phyloP scores from a whole-genome alignment of 2,113 vertebrate species.

The Tursiops truncatus region DNA sequence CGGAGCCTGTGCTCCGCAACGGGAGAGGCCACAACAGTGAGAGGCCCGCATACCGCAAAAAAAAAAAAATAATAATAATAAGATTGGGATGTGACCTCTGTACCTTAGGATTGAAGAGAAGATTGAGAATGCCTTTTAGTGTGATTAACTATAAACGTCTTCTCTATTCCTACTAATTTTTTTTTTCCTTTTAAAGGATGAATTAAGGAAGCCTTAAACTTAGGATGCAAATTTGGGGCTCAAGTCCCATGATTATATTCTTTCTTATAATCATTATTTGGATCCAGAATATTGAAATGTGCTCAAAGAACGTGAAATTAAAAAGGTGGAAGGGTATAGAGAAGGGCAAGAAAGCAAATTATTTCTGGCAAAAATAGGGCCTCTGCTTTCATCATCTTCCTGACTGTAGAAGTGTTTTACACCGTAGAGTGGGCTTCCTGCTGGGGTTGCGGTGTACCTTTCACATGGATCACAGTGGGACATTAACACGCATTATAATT shows the following conservation, averaged over 20 bases:
- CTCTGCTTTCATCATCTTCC: neutral
- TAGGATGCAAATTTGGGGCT: neutral
- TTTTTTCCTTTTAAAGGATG: neutral
- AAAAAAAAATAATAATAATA: neutral
- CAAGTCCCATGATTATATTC: slow-evolving; percentile 1
- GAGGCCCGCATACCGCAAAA: too few species aligned
- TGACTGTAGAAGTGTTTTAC: neutral
- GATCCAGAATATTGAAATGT: slow-evolving; percentile 19
- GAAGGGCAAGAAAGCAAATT: neutral
- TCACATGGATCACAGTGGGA: neutral
- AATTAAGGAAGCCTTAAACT: slow-evolving; percentile 36
- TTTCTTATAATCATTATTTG: slow-evolving; percentile 11
- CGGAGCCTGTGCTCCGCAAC: too few species aligned
- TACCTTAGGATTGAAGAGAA: neutral
- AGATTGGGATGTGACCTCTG: neutral
- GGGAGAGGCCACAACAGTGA: too few species aligned
- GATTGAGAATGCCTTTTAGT: slow-evolving; percentile 25
- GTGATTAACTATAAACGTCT: neutral
- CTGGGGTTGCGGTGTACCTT: neutral
- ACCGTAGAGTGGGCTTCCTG: neutral
- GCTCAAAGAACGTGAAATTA: neutral
- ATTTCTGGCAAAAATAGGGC: neutral
- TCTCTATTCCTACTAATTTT: neutral
- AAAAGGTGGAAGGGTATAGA: neutral
- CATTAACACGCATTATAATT: neutral